Evolutionary conservation across 2,113 vertebrate genomes (phyloP).

Genomic region (Pomatostomus ruficeps): DNA sequence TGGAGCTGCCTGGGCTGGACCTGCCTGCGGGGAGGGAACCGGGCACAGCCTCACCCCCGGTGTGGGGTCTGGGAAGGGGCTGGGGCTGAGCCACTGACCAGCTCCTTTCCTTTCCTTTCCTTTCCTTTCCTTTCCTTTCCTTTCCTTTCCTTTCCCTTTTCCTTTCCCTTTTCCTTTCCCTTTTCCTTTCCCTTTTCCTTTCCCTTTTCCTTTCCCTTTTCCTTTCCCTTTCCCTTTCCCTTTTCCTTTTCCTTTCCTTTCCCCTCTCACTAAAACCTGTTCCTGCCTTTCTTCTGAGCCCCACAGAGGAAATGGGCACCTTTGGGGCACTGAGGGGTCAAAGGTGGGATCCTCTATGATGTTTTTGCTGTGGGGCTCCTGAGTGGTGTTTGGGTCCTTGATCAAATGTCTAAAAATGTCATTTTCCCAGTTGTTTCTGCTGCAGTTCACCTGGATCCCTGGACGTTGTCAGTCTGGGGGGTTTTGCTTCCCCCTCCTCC

Average conservation of each 20-base stretch:
- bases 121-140: no score
- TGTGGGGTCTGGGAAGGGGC: rapidly evolving
- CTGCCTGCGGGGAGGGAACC: background rate
- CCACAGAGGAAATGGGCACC: background rate
- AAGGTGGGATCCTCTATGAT: background rate
- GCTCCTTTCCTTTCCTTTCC: no score
- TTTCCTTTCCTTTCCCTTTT: no score
- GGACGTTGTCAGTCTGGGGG: background rate
- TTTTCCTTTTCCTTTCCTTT: no score
- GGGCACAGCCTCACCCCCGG: rapidly evolving
- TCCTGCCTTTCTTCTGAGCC: background rate
- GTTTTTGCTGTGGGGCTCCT: background rate
- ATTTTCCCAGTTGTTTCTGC: background rate
- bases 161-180: no score
- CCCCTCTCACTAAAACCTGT: background rate
- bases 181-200: no score
- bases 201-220: no score
- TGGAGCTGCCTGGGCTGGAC: background rate
- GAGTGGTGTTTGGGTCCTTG: background rate
- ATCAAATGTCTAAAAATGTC: background rate
- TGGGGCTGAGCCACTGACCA: background rate
- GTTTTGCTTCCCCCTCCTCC: background rate
- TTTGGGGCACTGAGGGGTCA: background rate
- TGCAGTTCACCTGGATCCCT: background rate
- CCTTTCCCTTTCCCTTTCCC: no score